Evolutionary conservation across 2,888 invertebrate genomes (phyloP).

Genomic region (Dexiosoma caninum): DNA sequence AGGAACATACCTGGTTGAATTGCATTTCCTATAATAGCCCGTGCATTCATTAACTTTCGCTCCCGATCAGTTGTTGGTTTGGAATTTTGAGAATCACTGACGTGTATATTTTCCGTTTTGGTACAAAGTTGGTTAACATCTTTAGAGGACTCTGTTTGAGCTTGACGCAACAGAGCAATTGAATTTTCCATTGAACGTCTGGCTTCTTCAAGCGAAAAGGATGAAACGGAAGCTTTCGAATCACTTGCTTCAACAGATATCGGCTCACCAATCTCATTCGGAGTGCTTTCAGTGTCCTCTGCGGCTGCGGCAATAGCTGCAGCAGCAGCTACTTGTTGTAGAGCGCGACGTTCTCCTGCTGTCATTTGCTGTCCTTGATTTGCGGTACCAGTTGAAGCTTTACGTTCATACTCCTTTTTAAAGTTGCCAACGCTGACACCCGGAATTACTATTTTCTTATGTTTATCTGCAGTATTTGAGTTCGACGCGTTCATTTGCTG

Average conservation of each 20-base stretch:
- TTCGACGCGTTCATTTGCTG: conserved; percentile 78
- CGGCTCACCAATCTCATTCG: conserved; percentile 3
- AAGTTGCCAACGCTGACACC: conserved; percentile 91
- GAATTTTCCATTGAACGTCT: conserved; percentile 82
- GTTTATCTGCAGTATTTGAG: conserved; percentile 79
- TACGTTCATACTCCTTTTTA: conserved; percentile 90
- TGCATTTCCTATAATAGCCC: conserved; percentile 85
- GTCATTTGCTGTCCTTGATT: conserved; percentile 76
- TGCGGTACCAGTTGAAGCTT: conserved; percentile 82
- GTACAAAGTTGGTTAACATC: conserved; percentile 77
- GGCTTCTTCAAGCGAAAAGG: conserved; percentile 80
- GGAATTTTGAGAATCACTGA: conserved; percentile 67
- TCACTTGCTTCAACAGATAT: conserved; percentile 78
- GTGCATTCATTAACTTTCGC: conserved; percentile 82
- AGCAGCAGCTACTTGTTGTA: conserved; percentile 72
- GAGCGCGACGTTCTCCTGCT: conserved; percentile 72
- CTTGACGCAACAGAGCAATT: conserved; percentile 81
- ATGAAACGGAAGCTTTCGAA: conserved; percentile 79
- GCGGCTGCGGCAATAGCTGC: conserved; percentile 65
- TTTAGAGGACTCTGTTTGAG: conserved; percentile 76
- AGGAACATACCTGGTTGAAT: conserved; percentile 78
- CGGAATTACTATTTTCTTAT: conserved; percentile 89
- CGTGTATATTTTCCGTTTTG: conserved; percentile 76
- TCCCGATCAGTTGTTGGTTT: conserved; percentile 78
- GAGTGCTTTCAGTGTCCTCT: conserved; percentile 56